Percentiles rank a stretch among this genome's conserved stretches.
Evolutionary conservation across 2,888 invertebrate species (phyloP).

Genomic region (Tetranychus piercei): DNA sequence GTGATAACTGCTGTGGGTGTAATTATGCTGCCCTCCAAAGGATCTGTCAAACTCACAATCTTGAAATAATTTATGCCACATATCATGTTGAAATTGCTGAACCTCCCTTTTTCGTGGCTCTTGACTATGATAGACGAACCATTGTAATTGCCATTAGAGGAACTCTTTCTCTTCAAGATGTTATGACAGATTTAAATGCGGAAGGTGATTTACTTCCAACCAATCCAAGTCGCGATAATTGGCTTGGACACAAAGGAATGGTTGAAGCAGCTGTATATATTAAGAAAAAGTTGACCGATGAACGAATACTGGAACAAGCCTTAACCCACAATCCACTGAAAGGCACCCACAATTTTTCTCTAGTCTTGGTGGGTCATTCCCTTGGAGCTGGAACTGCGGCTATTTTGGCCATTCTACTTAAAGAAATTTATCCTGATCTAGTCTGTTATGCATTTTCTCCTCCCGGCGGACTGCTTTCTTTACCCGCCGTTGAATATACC

Average conservation of each 20-base stretch:
- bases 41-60: slow-evolving; percentile 45
- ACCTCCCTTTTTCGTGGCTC: slow-evolving; percentile 66
- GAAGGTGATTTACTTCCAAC: slow-evolving; percentile 62
- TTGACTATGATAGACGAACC: slow-evolving; percentile 57
- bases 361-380: slow-evolving; percentile 64
- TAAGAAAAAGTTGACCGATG: slow-evolving; percentile 51
- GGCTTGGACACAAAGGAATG: slow-evolving; percentile 78
- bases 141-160: slow-evolving; percentile 65
- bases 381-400: slow-evolving; percentile 65
- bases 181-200: slow-evolving; percentile 62
- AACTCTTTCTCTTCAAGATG: slow-evolving; percentile 57
- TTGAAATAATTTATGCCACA: slow-evolving; percentile 60
- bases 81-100: slow-evolving; percentile 67
- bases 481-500: slow-evolving; percentile 66
- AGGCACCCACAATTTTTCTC: slow-evolving; percentile 39
- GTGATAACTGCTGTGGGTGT: slow-evolving; percentile 68
- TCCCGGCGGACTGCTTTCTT: slow-evolving; percentile 57
- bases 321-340: slow-evolving; percentile 37
- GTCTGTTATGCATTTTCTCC: slow-evolving; percentile 65
- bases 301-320: slow-evolving; percentile 51
- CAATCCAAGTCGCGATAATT: slow-evolving; percentile 54
- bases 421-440: slow-evolving; percentile 52
- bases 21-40: slow-evolving; percentile 51
- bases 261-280: slow-evolving; percentile 69
- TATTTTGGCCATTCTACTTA: slow-evolving; percentile 58